phyloP scores from a whole-genome alignment of 2,797 vertebrate genomes.

The Anniella stebbinsi region DNA sequence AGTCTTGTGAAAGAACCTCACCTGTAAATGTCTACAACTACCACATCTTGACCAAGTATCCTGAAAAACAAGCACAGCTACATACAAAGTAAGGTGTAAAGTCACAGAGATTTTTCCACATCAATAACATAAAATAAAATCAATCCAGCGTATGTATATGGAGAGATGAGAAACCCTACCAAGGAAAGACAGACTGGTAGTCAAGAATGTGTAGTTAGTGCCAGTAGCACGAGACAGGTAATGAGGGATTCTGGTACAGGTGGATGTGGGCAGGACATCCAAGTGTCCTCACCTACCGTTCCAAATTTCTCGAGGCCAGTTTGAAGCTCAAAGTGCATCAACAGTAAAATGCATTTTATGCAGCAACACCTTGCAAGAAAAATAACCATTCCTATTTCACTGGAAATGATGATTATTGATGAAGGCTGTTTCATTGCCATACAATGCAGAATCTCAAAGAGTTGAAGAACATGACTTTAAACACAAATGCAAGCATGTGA shows the following conservation, averaged over 20 bases:
- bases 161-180: neutral
- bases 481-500: neutral
- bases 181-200: neutral
- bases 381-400: neutral
- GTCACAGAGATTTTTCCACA: neutral
- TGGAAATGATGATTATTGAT: neutral
- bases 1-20: neutral
- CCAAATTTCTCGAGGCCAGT: neutral
- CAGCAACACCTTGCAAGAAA: neutral
- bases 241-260: neutral
- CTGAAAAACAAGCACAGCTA: too few relatives aligned
- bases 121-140: neutral
- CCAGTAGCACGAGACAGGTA: neutral
- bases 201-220: neutral
- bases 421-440: neutral
- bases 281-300: neutral
- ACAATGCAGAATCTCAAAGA: neutral
- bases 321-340: neutral
- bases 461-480: neutral
- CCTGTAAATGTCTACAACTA: neutral
- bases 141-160: neutral
- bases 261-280: neutral
- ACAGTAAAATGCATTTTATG: neutral
- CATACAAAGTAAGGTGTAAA: neutral
- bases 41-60: too few relatives aligned